Evolutionary conservation across 2,888 invertebrate species (phyloP), one percentile per base, ranked within the genome.

Genomic region (Eupeodes latifasciatus): DNA sequence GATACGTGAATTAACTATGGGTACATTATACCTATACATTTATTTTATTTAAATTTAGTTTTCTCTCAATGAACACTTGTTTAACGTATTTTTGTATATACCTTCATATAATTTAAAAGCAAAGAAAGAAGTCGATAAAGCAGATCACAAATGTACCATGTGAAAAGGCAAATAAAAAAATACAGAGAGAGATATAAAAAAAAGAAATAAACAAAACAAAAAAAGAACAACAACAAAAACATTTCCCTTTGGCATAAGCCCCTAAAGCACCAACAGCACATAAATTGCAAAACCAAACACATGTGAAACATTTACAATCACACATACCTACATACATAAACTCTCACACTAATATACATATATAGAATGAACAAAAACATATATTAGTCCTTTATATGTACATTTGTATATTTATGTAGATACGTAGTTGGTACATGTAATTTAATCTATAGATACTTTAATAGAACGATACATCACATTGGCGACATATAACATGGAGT

Each of bases 391-490:
- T 27, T 27, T 27, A 27, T 27, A 27, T 27, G 27, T 27, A 27
- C 2, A 27, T n/a, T n/a, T n/a, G n/a, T n/a, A n/a, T n/a, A n/a
- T n/a, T n/a, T 27, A 27, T 2, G 2, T 40, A 40, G 6, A 40
- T 40, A 40, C 1, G 9, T 9, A 40, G 6, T 40, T 40, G 40
- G 40, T 85, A 59, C 61, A 62, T 62, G 57, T 83, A 84, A 55
- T 81, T 81, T 81, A 88, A 85, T 74, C 84, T 85, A 88, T 88
- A 81, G 85, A 85, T 88, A 85, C 81, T 92, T 90, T 92, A 92
- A 92, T 92, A 92, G 91, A 91, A 91, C 91, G 91, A 92, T 92
- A 92, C 92, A 92, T 92, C 93, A 93, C 92, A 89, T 91, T 91
- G 88, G 91, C 90, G 90, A 91, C 90, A 90, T 90, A 89, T 91